Base-by-base conservation (phyloP, 2,888 invertebrate species). In the Colostygia pectinataria region DNA sequence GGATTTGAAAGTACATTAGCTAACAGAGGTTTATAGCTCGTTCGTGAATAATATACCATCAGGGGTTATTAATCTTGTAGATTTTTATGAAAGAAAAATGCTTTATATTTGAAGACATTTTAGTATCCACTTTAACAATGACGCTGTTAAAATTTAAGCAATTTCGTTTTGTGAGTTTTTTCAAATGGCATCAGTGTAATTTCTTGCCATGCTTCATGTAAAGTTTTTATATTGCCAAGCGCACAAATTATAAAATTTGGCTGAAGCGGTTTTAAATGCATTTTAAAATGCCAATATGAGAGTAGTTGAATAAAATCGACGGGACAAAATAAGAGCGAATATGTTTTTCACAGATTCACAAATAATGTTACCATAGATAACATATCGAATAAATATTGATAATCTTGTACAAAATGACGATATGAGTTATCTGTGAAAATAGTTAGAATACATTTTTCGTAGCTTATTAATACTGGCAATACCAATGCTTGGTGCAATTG, bases 401-500 rank as follows among this genome's bases (percentile, higher is more conserved):
- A 28, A 46, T 39, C 38, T 33, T 39, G 46, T 40, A 46, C 13
- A 20, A 42, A 39, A 31, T 47, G 36, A 25, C 23, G 20, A 37
- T 5, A 25, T 25, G 31, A 12, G 4, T 24, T 29, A 48, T 45
- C 48, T 49, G 50, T 53, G 47, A 27, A 43, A 51, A 38, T 15
- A 27, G n/a, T 20, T 49, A 46, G 43, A 25, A 43, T 38, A 44
- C 45, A 37, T 44, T 20, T 33, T 43, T 33, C 10, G 27, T 51
- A 53, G 53, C 43, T 28, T 41, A 20, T 40, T 6, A 24, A 42
- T 45, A 41, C 9, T 40, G 39, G 46, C 42, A 43, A 45, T 45
- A 45, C 15, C 7, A 36, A 37, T 28, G 49, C 46, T 47, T 49
- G 41, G 36, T 50, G 47, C 51, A 51, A 42, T 48, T 32, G 45